Percentiles rank a stretch among this genome's conserved stretches.
Evolutionary conservation across 2,113 vertebrate genomes (phyloP).

Genomic region (Barnardius zonarius): DNA sequence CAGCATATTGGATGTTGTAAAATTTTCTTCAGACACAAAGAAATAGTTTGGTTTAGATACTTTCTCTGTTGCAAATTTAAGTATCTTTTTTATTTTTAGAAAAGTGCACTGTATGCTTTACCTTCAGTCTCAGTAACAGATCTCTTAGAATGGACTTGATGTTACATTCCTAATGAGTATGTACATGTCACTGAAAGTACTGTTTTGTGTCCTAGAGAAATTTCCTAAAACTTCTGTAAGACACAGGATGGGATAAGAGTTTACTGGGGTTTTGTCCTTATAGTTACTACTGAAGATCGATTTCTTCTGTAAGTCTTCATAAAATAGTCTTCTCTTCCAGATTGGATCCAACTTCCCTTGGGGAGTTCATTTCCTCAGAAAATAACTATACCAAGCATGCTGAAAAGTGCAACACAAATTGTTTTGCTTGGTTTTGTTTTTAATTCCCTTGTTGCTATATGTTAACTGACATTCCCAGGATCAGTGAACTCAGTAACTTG

Average conservation of each 20-base stretch:
- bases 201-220: background rate
- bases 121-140: background rate
- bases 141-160: background rate
- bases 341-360: background rate
- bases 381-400: background rate
- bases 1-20: background rate
- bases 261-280: background rate
- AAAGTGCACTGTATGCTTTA: background rate
- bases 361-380: background rate
- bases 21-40: background rate
- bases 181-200: background rate
- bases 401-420: background rate
- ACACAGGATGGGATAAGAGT: background rate
- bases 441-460: background rate
- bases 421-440: background rate
- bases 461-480: background rate
- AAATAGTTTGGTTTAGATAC: background rate
- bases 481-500: background rate
- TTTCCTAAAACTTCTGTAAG: background rate
- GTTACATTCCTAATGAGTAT: background rate
- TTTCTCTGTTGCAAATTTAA: background rate
- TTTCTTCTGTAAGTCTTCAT: background rate
- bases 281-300: background rate
- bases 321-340: background rate
- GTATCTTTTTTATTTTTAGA: background rate